These are phyloP conservation scores for Notolabrus celidotus DNA, from an alignment of 2,797 vertebrate genomes.

Conservation along the genomic window DNA sequence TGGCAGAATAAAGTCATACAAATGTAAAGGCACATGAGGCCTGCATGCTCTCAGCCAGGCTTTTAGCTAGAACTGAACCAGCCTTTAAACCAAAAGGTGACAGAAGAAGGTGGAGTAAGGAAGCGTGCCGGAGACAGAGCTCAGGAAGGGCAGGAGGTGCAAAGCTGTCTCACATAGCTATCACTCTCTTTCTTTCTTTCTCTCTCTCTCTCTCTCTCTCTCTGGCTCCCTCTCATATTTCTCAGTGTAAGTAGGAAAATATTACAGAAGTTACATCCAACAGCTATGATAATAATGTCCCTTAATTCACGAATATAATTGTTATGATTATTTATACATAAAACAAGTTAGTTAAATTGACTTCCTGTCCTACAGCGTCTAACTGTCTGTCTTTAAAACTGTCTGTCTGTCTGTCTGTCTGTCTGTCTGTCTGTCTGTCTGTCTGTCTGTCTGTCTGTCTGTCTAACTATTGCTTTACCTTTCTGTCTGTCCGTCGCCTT, in stretches of 20 bases:
- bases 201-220: too few relatives aligned
- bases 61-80: conserved; percentile 50
- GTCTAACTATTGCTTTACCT: conserved; percentile 75
- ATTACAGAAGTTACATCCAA: neutral
- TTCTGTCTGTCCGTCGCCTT: conserved; percentile 80
- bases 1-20: neutral
- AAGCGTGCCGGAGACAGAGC: conserved; percentile 67
- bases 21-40: neutral
- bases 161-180: conserved; percentile 9
- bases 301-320: too few relatives aligned
- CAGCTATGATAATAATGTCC: too few relatives aligned
- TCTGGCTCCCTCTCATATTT: too few relatives aligned
- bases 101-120: conserved; percentile 62
- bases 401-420: too few relatives aligned
- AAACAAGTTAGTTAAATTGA: too few relatives aligned
- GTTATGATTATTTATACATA: too few relatives aligned
- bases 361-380: too few relatives aligned
- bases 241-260: too few relatives aligned
- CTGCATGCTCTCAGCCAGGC: conserved; percentile 12
- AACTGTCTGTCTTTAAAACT: neutral
- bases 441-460: conserved; percentile 24
- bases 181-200: conserved; percentile 16
- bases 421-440: neutral
- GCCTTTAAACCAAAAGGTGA: conserved; percentile 33
- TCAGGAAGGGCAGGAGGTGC: conserved; percentile 48